Conservation (phyloP, 2,888 invertebrate species). For the Cetonia aurata region DNA sequence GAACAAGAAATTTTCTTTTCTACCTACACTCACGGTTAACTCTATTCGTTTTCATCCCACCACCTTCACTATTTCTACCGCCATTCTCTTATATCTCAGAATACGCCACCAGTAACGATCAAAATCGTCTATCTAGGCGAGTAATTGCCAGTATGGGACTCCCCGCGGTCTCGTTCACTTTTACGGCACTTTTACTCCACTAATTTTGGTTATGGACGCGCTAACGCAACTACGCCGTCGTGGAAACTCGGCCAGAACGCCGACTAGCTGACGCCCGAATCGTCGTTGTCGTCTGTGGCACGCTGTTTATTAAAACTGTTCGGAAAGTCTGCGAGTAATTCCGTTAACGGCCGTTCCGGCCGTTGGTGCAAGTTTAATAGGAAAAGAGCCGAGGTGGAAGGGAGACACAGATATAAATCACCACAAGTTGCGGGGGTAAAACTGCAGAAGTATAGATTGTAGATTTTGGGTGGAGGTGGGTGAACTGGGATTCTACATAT, state of each 20-base stretch:
- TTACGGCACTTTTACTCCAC: conserved; percentile 40
- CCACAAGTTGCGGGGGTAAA: conserved; percentile 2
- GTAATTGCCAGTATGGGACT: conserved; percentile 24
- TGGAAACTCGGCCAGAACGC: conserved; percentile 9
- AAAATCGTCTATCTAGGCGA: conserved; percentile 19
- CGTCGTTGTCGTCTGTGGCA: not conserved
- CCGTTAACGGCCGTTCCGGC: conserved; percentile 20
- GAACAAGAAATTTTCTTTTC: not conserved
- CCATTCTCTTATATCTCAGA: not conserved
- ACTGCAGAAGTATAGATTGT: too few relatives aligned
- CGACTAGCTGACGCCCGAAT: conserved; percentile 11
- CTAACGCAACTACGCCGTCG: conserved; percentile 20
- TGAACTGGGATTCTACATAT: too few relatives aligned
- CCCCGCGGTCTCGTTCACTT: conserved; percentile 32
- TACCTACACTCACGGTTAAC: too few relatives aligned
- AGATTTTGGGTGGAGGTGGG: too few relatives aligned
- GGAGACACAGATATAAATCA: conserved; percentile 30
- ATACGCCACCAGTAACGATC: conserved; percentile 9
- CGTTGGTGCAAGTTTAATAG: conserved; percentile 30
- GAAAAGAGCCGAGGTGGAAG: not conserved
- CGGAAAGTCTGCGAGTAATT: conserved; percentile 32
- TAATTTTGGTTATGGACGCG: conserved; percentile 35
- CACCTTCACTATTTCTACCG: not conserved
- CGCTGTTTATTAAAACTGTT: conserved; percentile 35
- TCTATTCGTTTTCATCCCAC: too few relatives aligned